Evolutionary conservation across 2,797 vertebrate genomes (phyloP), one percentile per base, ranked within the genome.

Genomic region (Falco rusticolus): DNA sequence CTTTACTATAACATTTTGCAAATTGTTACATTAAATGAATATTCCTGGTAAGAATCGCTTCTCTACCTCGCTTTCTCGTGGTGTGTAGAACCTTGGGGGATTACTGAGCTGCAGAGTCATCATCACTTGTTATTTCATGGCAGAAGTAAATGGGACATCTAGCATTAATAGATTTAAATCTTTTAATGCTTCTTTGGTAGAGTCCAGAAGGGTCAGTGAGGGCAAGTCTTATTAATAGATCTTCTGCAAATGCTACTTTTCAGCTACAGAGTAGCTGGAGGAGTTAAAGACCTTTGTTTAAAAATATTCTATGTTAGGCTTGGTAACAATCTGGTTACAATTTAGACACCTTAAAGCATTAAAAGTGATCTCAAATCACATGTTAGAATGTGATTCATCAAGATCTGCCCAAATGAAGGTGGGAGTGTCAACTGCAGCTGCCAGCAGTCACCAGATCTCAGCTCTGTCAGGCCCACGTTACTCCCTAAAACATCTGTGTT

Each of bases 141-240:
- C 87, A 94, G 88, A 45, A 92, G 74, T 63, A 89, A 94, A 88
- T 15, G 81, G 84, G 90, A 79, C 96, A 92, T 74, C 77, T 53
- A 39, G 4, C 79, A 93, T 68, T 93, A 96, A 96, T 64, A 94
- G 94, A 95, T 81, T 80, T 91, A 96, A 96, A 95, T 95, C 96
- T 94, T 90, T 91, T 97, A 96, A 96, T 95, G 91, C 93, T 70
- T 31, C 96, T 88, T 94, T 93, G 94, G 91, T 96, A 70, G 41
- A 3, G 60, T 15, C 43, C 83, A 41, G 74, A 45, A 68, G 80
- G 91, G 80, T 82, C 83, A 82, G 66, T 0, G 3, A 95, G 95
- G 91, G 56, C 94, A 96, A 76, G 83, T 11, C 85, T 80, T 93
- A 94, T 93, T 95, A 96, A 94, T 66, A 79, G 93, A 86, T 74